Evolutionary conservation across 2,888 invertebrate species (phyloP), one percentile per base, ranked within the genome.

Genomic region (Autographa gamma): DNA sequence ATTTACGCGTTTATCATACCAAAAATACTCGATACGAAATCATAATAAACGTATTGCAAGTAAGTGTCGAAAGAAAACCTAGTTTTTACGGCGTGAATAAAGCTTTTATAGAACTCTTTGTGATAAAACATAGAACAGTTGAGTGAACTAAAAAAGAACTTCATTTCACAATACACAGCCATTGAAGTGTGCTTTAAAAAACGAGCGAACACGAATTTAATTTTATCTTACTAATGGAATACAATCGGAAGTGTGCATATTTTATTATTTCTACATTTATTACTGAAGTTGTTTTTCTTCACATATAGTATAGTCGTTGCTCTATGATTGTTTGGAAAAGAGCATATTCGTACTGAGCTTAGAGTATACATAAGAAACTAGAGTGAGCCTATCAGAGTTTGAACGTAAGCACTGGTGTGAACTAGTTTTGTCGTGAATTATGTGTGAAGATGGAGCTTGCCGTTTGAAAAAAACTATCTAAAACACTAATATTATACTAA

Each of bases 1-100:
- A 68, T 18, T 73, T 67, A 75, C 48, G 48, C n/a, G 48, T n/a
- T 48, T 66, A 41, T 11, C 16, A 76, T 63, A 73, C 54, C 54
- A 31, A 56, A 61, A 61, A 16, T 66, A 16, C 65, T 60, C 34
- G 41, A 18, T 32, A 56, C n/a, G 64, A 60, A n/a, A 70, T 66
- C 54, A 64, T 58, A 65, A 66, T 63, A 71, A 34, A 63, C 32
- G 52, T n/a, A n/a, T n/a, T n/a, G n/a, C n/a, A n/a, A n/a, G n/a
- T n/a, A 1, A 1, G 25, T 58, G 56, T 58, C 32, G n/a, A 62
- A 59, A 43, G 18, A 52, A 60, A 63, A 6, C 19, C 41, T 16
- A n/a, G 52, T 25, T 71, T 67, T 69, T 69, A 69, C 60, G 38
- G 60, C 64, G 19, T 52, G 32, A 60, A 66, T 68, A 68, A 66